phyloP scores from a whole-genome alignment of 2,113 vertebrate species.

The Brachyhypopomus occidentalis region DNA sequence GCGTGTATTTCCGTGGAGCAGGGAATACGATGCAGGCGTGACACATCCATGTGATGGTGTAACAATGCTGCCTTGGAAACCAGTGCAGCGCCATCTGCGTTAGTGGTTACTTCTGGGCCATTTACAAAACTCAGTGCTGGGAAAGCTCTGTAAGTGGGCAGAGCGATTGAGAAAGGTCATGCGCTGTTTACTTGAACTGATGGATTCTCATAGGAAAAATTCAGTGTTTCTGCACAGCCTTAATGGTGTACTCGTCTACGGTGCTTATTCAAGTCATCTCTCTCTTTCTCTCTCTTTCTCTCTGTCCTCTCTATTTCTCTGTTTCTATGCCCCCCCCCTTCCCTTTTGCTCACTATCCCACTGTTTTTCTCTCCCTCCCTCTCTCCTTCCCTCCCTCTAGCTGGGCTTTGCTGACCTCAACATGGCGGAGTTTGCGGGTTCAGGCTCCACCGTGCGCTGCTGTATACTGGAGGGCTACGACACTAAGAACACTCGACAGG shows the following conservation, averaged over 20 bases:
- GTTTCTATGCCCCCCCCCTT: neutral
- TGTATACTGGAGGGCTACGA: constrained; percentile 97
- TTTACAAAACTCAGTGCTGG: neutral
- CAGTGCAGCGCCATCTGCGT: constrained; percentile 1
- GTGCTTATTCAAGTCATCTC: neutral
- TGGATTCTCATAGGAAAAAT: neutral
- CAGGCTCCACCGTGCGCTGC: constrained; percentile 92
- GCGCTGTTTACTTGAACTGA: constrained; percentile 19
- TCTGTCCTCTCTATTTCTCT: neutral
- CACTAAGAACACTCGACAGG: constrained; percentile 97
- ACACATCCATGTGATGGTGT: neutral
- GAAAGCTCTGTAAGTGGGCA: neutral
- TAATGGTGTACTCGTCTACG: neutral
- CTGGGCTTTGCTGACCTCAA: constrained; percentile 97
- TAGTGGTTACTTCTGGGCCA: neutral
- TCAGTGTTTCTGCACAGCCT: neutral
- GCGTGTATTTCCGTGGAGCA: neutral
- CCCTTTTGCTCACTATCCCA: neutral
- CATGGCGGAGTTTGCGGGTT: constrained; percentile 96
- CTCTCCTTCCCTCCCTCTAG: constrained; percentile 63
- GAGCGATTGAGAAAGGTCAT: neutral
- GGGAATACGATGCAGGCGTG: neutral
- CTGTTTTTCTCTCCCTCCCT: neutral
- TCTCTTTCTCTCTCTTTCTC: neutral
- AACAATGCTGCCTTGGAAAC: constrained; percentile 3